Evolutionary conservation across 1,140 invertebrate species (phyloP), one percentile per base, ranked within the genome.

Genomic region (Cydia amplana): DNA sequence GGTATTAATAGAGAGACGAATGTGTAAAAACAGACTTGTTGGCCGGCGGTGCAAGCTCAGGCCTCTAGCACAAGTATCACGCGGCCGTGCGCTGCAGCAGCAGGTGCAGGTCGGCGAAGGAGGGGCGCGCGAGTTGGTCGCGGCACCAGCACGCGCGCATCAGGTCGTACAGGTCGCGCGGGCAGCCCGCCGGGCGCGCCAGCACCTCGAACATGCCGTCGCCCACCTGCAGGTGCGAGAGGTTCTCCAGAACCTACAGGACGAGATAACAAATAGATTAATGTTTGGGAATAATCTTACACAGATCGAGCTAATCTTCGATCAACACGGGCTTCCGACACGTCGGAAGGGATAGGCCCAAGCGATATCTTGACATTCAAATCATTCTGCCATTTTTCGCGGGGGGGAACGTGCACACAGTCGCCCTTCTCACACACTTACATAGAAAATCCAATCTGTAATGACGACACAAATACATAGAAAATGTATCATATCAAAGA

Each of bases 101-200:
- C 74, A 97, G 94, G 84, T 97, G 96, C 74, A 98, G 97, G 89
- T 98, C 97, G 51, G 95, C 94, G 93, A 98, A 99, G 40, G 96
- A 95, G 0, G 98, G 98, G 67, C 98, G 91, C 46, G 96, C 96
- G 40, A 93, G 91, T 65, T 96, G 96, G 79, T 97, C 95, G 10
- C 96, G 93, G 75, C 96, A 95, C 98, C 98, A 99, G 88, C 98
- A 98, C 84, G 98, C 97, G 43, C 95, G 92, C 97, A 98, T 98
- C 55, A 98, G 92, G 84, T 98, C 97, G 93, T 97, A 98, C 63
- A 98, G 94, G 88, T 98, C 97, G 82, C 96, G 95, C 4, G 97
- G 96, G 75, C 96, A 97, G 75, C 95, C 94, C 4, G 94, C 93
- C 9, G 96, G 95, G 43, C 95, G 94, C 14, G 95, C 94, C 76